Conservation (phyloP, 2,113 vertebrate genomes). For the Camarhynchus parvulus region DNA sequence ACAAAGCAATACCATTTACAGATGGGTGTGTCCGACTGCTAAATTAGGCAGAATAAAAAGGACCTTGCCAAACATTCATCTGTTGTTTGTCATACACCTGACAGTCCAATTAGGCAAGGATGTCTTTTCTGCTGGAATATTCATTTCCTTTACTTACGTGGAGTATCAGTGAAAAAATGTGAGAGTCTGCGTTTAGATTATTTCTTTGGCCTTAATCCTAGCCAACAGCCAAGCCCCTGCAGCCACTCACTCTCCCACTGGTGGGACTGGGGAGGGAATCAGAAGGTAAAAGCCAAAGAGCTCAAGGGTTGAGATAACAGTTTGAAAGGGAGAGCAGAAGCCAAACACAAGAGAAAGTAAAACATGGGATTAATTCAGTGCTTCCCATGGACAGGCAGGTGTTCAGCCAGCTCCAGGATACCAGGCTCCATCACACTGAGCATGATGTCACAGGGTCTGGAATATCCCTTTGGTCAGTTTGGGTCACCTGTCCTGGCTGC, state of each 20-base stretch:
- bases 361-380: not conserved
- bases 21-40: constrained; percentile 73
- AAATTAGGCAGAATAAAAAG: constrained; percentile 81
- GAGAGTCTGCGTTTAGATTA: constrained; percentile 55
- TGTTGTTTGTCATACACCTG: constrained; percentile 78
- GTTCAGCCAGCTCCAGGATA: not conserved
- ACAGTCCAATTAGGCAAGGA: constrained; percentile 72
- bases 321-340: not conserved
- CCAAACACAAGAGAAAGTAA: not conserved
- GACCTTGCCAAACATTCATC: constrained; percentile 75
- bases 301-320: not conserved
- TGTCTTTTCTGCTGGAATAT: constrained; percentile 56
- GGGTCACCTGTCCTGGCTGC: not conserved
- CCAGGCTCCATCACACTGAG: not conserved
- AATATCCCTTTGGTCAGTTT: not conserved
- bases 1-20: constrained; percentile 73
- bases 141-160: constrained; percentile 40
- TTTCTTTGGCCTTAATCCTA: not conserved
- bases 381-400: not conserved
- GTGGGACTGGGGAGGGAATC: not conserved
- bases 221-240: not conserved
- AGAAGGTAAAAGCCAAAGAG: not conserved
- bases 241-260: not conserved
- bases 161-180: constrained; percentile 28
- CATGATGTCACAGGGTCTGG: not conserved